phyloP scores from a whole-genome alignment of 2,888 invertebrate genomes.

The Caenorhabditis japonica region DNA sequence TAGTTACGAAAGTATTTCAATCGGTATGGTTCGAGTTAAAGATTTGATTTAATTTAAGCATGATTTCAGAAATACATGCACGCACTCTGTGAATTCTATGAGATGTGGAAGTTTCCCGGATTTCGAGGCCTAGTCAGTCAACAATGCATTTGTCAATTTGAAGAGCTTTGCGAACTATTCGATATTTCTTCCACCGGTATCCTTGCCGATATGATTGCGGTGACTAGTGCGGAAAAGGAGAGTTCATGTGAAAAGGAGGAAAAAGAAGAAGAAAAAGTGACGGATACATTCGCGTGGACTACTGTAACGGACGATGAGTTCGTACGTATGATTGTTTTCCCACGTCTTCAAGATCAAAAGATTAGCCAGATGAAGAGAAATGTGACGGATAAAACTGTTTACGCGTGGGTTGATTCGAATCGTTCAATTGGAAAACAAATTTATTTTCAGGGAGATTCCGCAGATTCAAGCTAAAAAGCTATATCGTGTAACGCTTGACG shows the following conservation, averaged over 20 bases:
- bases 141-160: neutral
- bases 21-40: neutral
- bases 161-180: neutral
- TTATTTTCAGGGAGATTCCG: constrained; percentile 17
- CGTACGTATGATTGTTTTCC: constrained; percentile 20
- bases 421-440: too few species aligned
- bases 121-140: neutral
- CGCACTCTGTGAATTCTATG: constrained; percentile 13
- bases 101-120: constrained; percentile 11
- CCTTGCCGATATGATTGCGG: neutral
- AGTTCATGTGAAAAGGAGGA: neutral
- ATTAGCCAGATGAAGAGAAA: constrained; percentile 3
- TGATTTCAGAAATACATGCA: constrained; percentile 24
- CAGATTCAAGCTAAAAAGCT: constrained; percentile 2
- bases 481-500: neutral
- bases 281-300: constrained; percentile 16
- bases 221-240: too few species aligned
- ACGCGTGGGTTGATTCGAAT: constrained; percentile 4
- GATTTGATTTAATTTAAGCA: neutral
- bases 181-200: neutral
- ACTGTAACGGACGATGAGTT: constrained; percentile 5
- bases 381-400: constrained; percentile 10
- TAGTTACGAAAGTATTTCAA: constrained; percentile 3
- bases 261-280: neutral
- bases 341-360: constrained; percentile 6